Percentiles rank a stretch among this genome's conserved stretches.
Evolutionary conservation across 2,888 invertebrate genomes (phyloP).

Genomic region (Schizotus pectinicornis): DNA sequence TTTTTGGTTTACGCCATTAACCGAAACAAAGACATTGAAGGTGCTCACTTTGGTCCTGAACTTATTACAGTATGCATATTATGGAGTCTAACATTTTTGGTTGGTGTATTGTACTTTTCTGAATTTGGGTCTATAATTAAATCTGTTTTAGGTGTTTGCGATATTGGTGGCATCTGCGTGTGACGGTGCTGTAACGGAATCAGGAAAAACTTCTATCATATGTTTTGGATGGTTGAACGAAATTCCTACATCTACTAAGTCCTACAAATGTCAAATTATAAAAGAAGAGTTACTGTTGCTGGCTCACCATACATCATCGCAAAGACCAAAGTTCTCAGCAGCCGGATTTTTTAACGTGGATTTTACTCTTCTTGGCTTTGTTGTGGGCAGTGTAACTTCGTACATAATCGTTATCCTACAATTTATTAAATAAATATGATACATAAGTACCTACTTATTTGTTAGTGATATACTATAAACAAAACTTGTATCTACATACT

Average conservation of each 20-base stretch:
- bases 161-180: slow-evolving; percentile 11
- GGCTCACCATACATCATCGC: slow-evolving; percentile 33
- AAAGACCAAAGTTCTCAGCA: slow-evolving; percentile 39
- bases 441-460: too few species aligned
- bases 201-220: background rate
- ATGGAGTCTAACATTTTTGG: slow-evolving; percentile 18
- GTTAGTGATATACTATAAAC: too few species aligned
- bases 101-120: background rate
- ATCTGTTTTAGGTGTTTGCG: slow-evolving; percentile 3
- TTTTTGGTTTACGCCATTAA: slow-evolving; percentile 14
- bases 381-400: slow-evolving; percentile 42
- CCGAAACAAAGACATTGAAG: background rate
- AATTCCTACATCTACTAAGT: slow-evolving; percentile 14
- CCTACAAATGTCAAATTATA: slow-evolving; percentile 2
- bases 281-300: slow-evolving; percentile 32
- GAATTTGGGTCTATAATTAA: background rate
- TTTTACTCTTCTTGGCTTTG: slow-evolving; percentile 39
- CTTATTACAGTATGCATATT: slow-evolving; percentile 1
- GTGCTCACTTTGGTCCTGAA: slow-evolving; percentile 1
- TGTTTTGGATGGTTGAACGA: slow-evolving; percentile 12
- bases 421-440: slow-evolving; percentile 27
- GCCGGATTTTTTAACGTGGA: slow-evolving; percentile 43
- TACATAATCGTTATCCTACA: slow-evolving; percentile 45
- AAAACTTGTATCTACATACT: too few species aligned
- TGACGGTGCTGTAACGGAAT: slow-evolving; percentile 4